Conservation (phyloP, 2,888 invertebrate genomes). For the Eristalis pertinax region DNA sequence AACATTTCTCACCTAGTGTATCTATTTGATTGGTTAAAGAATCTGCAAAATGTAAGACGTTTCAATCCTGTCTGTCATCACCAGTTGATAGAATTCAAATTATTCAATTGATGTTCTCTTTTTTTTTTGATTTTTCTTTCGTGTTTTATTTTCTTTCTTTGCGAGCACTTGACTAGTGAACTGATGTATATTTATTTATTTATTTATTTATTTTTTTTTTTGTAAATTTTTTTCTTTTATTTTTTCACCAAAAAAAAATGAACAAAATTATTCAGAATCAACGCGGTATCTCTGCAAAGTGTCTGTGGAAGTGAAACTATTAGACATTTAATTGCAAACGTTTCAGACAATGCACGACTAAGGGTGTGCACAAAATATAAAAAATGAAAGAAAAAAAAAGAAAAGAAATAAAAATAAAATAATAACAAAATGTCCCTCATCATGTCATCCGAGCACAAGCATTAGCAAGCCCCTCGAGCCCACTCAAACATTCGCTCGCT, state of each 20-base stretch:
- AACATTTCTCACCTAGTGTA: slow-evolving; percentile 22
- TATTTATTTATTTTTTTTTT: background rate
- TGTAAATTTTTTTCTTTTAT: no score
- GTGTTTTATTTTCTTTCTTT: background rate
- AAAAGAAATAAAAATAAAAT: background rate
- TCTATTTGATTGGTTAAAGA: background rate
- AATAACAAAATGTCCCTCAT: background rate
- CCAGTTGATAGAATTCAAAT: background rate
- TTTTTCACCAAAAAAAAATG: background rate
- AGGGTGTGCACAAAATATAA: background rate
- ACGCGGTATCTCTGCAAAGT: background rate
- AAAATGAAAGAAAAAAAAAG: background rate
- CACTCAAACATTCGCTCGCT: no score
- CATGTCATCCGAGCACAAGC: background rate
- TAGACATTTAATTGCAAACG: background rate
- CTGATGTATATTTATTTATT: background rate
- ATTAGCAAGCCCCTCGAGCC: background rate
- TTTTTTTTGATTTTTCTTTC: background rate
- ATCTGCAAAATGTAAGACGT: slow-evolving; percentile 15
- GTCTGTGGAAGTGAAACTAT: background rate
- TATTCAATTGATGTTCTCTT: slow-evolving; percentile 3
- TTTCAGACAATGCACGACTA: background rate
- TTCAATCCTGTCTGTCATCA: slow-evolving; percentile 14
- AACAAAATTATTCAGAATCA: background rate
- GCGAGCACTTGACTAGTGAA: background rate